These are phyloP conservation scores for Tipula lateralis DNA, from an alignment of 2,888 invertebrate species.

Conservation along the genomic window DNA sequence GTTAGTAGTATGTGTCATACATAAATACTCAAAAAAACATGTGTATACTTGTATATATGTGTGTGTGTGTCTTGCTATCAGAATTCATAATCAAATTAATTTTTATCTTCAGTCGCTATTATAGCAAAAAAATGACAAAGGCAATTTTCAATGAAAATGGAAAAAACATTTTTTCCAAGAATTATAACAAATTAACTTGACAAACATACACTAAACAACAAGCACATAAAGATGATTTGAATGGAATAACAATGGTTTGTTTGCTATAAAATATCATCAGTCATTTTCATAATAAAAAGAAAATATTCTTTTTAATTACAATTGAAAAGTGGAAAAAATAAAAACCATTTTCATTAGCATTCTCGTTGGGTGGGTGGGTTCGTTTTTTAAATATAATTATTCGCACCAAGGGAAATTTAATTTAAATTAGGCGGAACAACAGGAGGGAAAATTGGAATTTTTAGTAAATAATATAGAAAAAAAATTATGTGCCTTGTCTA, in stretches of 20 bases:
- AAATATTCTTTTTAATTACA: slow-evolving; percentile 24
- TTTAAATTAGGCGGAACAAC: slow-evolving; percentile 11
- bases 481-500: neutral
- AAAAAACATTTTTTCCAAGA: neutral
- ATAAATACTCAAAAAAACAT: neutral
- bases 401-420: slow-evolving; percentile 24
- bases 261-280: slow-evolving; percentile 5
- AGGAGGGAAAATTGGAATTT: slow-evolving; percentile 6
- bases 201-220: neutral
- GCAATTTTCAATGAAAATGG: neutral
- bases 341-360: neutral
- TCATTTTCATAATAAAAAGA: slow-evolving; percentile 24
- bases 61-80: neutral
- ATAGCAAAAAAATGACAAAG: neutral
- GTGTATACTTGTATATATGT: neutral
- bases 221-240: neutral
- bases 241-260: slow-evolving; percentile 4
- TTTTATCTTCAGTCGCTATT: neutral
- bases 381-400: neutral
- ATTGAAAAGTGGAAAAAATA: neutral
- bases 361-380: neutral
- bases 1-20: neutral
- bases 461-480: neutral
- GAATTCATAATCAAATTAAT: slow-evolving; percentile 7
- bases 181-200: slow-evolving; percentile 14